These are phyloP conservation scores for Drosophila aldrichi DNA, from an alignment of 2,888 invertebrate species.

Conservation along the genomic window DNA sequence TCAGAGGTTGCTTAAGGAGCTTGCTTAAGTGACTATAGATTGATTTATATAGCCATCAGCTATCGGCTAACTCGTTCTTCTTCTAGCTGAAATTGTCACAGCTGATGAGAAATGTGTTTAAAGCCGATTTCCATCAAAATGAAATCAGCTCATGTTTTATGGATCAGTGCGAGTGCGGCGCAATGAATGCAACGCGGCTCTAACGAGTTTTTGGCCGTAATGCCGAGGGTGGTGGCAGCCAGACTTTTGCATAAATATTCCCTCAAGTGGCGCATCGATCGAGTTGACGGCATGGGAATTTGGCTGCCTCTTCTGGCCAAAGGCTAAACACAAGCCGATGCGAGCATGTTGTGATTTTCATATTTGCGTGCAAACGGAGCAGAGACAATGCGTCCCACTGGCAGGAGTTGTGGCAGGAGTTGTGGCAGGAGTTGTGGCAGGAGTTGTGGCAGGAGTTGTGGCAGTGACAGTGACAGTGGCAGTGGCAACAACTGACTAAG, in stretches of 20 bases:
- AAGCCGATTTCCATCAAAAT: slow-evolving; percentile 16
- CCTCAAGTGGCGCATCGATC: slow-evolving; percentile 47
- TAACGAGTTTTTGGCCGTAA: slow-evolving; percentile 32
- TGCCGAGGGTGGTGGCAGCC: slow-evolving; percentile 7
- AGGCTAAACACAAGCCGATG: slow-evolving; percentile 51
- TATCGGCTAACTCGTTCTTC: neutral
- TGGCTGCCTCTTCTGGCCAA: slow-evolving; percentile 31
- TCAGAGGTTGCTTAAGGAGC: neutral
- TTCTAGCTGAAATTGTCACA: neutral
- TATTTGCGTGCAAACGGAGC: slow-evolving; percentile 64
- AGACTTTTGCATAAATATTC: slow-evolving; percentile 69
- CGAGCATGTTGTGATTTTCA: slow-evolving; percentile 68
- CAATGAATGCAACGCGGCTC: slow-evolving; percentile 54
- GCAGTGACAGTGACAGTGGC: slow-evolving; percentile 12
- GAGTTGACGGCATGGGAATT: slow-evolving; percentile 33
- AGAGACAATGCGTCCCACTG: slow-evolving; percentile 38
- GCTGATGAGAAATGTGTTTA: slow-evolving; percentile 22
- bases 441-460: neutral
- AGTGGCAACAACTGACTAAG: slow-evolving; percentile 57
- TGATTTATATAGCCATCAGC: neutral
- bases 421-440: neutral
- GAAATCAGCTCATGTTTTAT: slow-evolving; percentile 71
- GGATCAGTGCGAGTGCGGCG: slow-evolving; percentile 59
- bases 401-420: neutral
- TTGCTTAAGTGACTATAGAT: neutral